A percentile compares a stretch with the other conserved stretches of the same genome.
phyloP scores from a whole-genome alignment of 2,113 vertebrate genomes.

The Oxyura jamaicensis region DNA sequence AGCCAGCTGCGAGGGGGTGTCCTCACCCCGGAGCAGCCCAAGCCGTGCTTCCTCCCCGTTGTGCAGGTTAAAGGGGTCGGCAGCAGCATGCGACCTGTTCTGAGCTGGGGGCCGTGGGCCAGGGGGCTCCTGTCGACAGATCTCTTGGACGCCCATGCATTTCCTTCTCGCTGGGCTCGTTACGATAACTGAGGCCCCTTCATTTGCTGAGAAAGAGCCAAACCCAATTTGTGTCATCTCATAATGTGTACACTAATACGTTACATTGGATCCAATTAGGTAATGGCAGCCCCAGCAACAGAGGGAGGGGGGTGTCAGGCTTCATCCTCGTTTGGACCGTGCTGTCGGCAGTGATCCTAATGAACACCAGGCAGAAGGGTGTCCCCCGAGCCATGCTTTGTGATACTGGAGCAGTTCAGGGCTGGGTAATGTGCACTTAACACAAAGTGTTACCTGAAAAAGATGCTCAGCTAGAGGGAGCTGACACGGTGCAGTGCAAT shows the following conservation, averaged over 20 bases:
- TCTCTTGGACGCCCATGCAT: not conserved
- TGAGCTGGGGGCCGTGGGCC: not conserved
- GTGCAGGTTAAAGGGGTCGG: not conserved
- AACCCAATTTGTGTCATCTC: slow-evolving; percentile 51
- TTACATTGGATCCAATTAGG: slow-evolving; percentile 59
- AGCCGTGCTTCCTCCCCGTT: not conserved
- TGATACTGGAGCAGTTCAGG: not conserved
- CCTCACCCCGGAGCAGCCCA: not conserved
- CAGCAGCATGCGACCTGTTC: rapidly evolving
- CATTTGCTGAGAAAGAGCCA: not conserved
- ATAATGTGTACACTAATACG: slow-evolving; percentile 13
- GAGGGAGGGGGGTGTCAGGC: not conserved
- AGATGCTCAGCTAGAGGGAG: slow-evolving; percentile 17
- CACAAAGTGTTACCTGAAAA: slow-evolving; percentile 42
- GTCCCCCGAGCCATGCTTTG: slow-evolving; percentile 3
- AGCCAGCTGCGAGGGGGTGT: rapidly evolving
- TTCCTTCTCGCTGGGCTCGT: not conserved
- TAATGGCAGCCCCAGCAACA: slow-evolving; percentile 18
- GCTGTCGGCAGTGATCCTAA: slow-evolving; percentile 23
- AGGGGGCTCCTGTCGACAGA: not conserved
- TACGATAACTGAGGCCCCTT: not conserved
- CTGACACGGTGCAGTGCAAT: slow-evolving; percentile 8
- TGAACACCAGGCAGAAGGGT: not conserved
- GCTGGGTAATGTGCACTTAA: slow-evolving; percentile 55
- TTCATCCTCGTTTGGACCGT: not conserved